Conservation (phyloP, 2,797 vertebrate species). For the Intellagama lesueurii region DNA sequence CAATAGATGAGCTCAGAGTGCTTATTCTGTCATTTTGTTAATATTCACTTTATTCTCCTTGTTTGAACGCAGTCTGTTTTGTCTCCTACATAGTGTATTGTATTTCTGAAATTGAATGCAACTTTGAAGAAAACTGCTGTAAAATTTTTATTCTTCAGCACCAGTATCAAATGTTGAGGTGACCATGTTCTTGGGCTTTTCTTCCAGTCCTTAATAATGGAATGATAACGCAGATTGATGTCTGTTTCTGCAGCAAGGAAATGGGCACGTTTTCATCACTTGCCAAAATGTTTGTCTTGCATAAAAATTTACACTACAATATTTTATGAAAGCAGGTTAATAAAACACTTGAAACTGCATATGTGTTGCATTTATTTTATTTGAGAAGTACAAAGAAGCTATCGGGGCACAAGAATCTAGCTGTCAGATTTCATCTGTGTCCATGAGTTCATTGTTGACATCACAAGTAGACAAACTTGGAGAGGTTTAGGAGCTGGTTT, state of each 20-base stretch:
- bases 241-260: constrained; percentile 73
- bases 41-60: constrained; percentile 42
- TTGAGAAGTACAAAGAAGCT: neutral
- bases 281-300: constrained; percentile 61
- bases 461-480: too few species aligned
- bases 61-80: neutral
- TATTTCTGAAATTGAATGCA: constrained; percentile 45
- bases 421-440: neutral
- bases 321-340: constrained; percentile 68
- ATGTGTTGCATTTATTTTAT: constrained; percentile 2
- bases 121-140: constrained; percentile 57
- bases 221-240: constrained; percentile 60
- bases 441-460: neutral
- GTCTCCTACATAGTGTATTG: constrained; percentile 41
- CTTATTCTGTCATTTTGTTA: constrained; percentile 53
- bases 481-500: too few species aligned
- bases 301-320: constrained; percentile 56
- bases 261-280: constrained; percentile 58
- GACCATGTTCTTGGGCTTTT: neutral
- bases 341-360: constrained; percentile 71
- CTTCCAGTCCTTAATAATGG: constrained; percentile 48
- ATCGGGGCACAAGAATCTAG: neutral
- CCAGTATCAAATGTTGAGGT: neutral
- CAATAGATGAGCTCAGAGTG: constrained; percentile 60
- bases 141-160: neutral